phyloP scores from a whole-genome alignment of 2,888 invertebrate species.

The Calameuta idolon region DNA sequence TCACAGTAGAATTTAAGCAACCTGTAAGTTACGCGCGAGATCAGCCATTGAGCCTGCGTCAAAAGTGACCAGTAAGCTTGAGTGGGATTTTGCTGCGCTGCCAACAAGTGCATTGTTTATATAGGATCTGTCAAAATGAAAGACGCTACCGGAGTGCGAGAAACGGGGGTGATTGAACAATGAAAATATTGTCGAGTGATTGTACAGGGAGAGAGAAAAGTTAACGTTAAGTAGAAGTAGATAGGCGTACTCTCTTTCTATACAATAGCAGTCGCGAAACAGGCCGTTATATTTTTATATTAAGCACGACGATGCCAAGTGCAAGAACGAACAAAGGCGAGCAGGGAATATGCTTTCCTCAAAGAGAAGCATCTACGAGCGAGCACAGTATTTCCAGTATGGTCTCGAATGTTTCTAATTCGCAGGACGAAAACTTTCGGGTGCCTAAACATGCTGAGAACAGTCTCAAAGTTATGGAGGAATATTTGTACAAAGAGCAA shows the following conservation, averaged over 20 bases:
- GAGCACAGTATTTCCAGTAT: constrained; percentile 61
- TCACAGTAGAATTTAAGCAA: no score
- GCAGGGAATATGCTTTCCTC: constrained; percentile 41
- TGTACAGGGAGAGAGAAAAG: background rate
- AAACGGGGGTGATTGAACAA: background rate
- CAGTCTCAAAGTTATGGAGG: constrained; percentile 85
- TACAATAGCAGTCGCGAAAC: background rate
- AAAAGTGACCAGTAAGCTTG: background rate
- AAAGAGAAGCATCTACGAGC: constrained; percentile 55
- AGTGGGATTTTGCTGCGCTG: background rate
- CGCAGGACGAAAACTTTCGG: constrained; percentile 83
- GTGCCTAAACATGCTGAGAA: constrained; percentile 85
- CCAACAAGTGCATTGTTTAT: constrained; percentile 27
- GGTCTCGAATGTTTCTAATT: constrained; percentile 64
- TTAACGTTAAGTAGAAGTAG: background rate
- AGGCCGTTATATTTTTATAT: background rate
- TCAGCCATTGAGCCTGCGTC: background rate
- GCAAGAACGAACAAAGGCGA: constrained; percentile 42
- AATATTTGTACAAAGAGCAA: constrained; percentile 83
- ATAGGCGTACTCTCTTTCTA: background rate
- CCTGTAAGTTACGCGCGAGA: background rate
- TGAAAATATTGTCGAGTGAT: background rate
- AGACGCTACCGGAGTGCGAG: background rate
- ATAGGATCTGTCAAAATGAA: constrained; percentile 13
- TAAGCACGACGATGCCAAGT: constrained; percentile 32